phyloP scores from a whole-genome alignment of 2,797 vertebrate genomes.

The Carapus acus region DNA sequence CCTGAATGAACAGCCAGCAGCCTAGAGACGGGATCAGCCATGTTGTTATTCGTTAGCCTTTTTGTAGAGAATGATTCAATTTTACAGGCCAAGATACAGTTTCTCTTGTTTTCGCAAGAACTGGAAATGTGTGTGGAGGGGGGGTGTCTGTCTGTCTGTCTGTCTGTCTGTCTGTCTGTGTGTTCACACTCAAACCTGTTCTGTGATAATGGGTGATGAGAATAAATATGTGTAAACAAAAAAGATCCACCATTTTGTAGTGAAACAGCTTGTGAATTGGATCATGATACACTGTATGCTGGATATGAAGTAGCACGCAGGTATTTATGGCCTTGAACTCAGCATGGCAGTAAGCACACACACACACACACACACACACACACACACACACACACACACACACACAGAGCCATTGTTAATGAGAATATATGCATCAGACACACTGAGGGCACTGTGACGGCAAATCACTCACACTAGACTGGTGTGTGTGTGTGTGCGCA shows the following conservation, averaged over 20 bases:
- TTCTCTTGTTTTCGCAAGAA: too few species aligned
- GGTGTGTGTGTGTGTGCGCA: conserved; percentile 26
- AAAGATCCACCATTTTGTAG: background rate
- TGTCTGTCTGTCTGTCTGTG: conserved; percentile 31
- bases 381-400: conserved; percentile 2
- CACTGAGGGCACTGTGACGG: too few species aligned
- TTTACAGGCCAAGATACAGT: too few species aligned
- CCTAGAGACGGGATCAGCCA: too few species aligned
- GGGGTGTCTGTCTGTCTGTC: too few species aligned
- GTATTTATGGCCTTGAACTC: conserved; percentile 14
- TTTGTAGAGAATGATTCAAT: too few species aligned
- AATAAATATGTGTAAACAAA: conserved; percentile 60
- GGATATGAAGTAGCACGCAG: conserved; percentile 16
- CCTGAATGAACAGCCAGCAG: background rate
- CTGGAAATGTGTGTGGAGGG: too few species aligned
- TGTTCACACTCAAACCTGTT: conserved; percentile 17
- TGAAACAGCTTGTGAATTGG: conserved; percentile 4
- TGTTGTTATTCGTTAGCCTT: too few species aligned
- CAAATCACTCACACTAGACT: too few species aligned
- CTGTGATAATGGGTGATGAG: conserved; percentile 38
- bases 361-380: conserved; percentile 11
- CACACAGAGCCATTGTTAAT: background rate
- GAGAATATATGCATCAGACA: too few species aligned
- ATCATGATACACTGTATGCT: conserved; percentile 32
- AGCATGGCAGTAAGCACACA: conserved; percentile 18